Evolutionary conservation across 2,113 vertebrate species (phyloP).

Genomic region (Pyrgilauda ruficollis): DNA sequence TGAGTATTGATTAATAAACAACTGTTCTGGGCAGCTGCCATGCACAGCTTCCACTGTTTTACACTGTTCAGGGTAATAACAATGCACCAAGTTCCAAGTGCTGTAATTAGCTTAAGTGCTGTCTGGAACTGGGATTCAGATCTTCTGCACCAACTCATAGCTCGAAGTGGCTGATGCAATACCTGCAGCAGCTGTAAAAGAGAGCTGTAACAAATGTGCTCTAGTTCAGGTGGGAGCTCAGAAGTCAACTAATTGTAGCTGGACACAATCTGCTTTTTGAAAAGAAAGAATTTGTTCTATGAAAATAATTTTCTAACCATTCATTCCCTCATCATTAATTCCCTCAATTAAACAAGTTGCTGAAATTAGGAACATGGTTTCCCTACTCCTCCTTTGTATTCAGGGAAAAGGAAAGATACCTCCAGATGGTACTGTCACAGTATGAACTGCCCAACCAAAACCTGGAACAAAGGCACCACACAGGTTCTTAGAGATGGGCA

Average conservation of each 20-base stretch:
- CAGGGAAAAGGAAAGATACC: neutral
- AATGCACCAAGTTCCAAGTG: neutral
- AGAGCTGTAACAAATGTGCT: neutral
- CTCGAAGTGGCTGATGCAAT: neutral
- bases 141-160: neutral
- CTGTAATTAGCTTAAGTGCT: neutral
- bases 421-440: neutral
- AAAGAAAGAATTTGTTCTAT: neutral
- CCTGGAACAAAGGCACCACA: neutral
- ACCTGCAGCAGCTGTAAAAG: neutral
- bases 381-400: neutral
- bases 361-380: neutral
- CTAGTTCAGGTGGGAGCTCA: neutral
- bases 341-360: neutral
- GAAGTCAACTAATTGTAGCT: neutral
- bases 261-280: neutral
- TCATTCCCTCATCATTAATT: neutral
- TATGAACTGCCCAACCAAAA: neutral
- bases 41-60: neutral
- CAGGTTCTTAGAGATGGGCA: neutral
- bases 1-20: neutral
- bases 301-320: neutral
- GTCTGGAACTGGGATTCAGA: neutral
- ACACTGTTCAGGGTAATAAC: neutral
- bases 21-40: neutral